A percentile compares a stretch with the other conserved stretches of the same genome.
Evolutionary conservation across 2,113 vertebrate species (phyloP).

Genomic region (Sander lucioperca): DNA sequence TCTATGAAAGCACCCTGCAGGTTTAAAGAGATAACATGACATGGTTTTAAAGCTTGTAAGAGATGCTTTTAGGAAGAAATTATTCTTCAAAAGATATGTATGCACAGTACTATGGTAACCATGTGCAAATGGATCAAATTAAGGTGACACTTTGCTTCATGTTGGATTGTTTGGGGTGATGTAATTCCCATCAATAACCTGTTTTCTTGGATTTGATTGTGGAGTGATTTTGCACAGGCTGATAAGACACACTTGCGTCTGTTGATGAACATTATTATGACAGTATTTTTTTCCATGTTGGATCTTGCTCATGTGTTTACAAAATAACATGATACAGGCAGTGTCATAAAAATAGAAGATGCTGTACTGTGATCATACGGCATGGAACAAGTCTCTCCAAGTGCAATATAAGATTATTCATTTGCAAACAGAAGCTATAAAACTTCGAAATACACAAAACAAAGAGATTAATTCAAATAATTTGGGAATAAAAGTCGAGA

Average conservation of each 20-base stretch:
- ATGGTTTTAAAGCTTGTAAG: constrained; percentile 33
- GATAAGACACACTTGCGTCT: neutral
- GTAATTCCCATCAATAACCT: constrained; percentile 34
- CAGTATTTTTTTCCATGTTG: neutral
- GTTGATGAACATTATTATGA: neutral
- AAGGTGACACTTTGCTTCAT: constrained; percentile 19
- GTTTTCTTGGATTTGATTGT: constrained; percentile 19
- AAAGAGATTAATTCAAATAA: neutral
- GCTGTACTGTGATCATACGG: neutral
- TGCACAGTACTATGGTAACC: neutral
- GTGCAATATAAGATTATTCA: neutral
- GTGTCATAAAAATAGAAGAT: neutral
- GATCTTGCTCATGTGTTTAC: neutral
- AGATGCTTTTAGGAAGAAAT: constrained; percentile 17
- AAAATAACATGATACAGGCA: constrained; percentile 4
- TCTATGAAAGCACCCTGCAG: constrained; percentile 51
- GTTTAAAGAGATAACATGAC: constrained; percentile 42
- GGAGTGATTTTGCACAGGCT: neutral
- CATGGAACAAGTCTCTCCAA: neutral
- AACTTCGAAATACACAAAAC: constrained; percentile 10
- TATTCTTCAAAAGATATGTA: constrained; percentile 31
- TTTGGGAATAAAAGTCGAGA: neutral
- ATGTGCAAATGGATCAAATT: constrained; percentile 24
- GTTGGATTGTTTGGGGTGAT: constrained; percentile 5
- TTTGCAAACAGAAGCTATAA: constrained; percentile 1